Evolutionary conservation across 2,888 invertebrate species (phyloP).

Genomic region (Augiades crinisus): DNA sequence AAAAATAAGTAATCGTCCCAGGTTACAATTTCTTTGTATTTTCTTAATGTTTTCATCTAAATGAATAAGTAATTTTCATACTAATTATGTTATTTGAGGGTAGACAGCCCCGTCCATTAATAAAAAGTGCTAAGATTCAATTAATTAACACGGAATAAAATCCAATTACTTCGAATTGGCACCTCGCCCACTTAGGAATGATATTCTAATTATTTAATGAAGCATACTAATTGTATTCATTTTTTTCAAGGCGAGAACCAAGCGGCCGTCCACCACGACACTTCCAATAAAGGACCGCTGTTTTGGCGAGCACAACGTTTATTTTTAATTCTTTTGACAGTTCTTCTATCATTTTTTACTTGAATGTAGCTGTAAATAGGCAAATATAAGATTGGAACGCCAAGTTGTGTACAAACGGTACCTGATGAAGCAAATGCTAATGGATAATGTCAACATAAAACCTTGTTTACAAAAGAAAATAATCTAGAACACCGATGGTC

Average conservation of each 20-base stretch:
- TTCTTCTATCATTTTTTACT: constrained; percentile 50
- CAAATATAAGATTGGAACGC: constrained; percentile 10
- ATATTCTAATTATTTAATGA: constrained; percentile 9
- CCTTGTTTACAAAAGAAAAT: too few relatives aligned
- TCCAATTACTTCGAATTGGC: not conserved
- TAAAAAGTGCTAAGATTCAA: not conserved
- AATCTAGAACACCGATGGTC: too few relatives aligned
- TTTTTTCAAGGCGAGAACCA: constrained; percentile 80
- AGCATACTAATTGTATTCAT: constrained; percentile 18
- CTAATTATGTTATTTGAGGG: too few relatives aligned
- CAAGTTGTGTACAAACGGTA: constrained; percentile 14
- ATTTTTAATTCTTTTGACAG: constrained; percentile 47
- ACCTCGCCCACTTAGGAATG: not conserved
- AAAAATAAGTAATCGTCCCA: too few relatives aligned
- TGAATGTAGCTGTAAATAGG: constrained; percentile 37
- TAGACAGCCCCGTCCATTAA: too few relatives aligned
- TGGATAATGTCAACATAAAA: too few relatives aligned
- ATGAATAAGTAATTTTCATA: too few relatives aligned
- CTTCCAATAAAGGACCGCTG: constrained; percentile 78
- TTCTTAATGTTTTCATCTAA: too few relatives aligned
- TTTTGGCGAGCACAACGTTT: constrained; percentile 61
- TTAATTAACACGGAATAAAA: not conserved
- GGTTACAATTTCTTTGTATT: too few relatives aligned
- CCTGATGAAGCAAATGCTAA: constrained; percentile 19
- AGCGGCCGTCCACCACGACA: constrained; percentile 83